phyloP scores from a whole-genome alignment of 2,888 invertebrate species.

The Oxyteleia sp. region DNA sequence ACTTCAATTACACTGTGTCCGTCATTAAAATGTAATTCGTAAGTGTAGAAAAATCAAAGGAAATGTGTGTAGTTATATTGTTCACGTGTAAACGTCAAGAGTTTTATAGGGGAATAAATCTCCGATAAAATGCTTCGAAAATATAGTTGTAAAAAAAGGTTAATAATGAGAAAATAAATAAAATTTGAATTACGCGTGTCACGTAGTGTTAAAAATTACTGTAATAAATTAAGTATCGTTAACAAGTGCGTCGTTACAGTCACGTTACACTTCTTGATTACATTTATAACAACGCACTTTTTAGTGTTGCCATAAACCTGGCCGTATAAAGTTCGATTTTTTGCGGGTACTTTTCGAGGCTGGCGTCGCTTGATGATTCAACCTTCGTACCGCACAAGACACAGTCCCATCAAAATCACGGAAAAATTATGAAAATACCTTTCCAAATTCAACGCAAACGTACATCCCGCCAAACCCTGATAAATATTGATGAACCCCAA shows the following conservation, averaged over 20 bases:
- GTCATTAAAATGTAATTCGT: slow-evolving; percentile 33
- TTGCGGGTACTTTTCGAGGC: slow-evolving; percentile 24
- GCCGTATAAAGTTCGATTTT: slow-evolving; percentile 39
- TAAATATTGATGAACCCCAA: slow-evolving; percentile 22
- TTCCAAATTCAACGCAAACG: slow-evolving; percentile 15
- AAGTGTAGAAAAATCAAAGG: slow-evolving; percentile 35
- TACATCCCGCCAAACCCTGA: slow-evolving; percentile 6
- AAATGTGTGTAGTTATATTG: slow-evolving; percentile 42
- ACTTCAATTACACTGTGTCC: slow-evolving; percentile 30
- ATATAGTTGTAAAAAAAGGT: slow-evolving; percentile 56
- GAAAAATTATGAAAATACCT: slow-evolving; percentile 24
- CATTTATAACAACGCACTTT: slow-evolving; percentile 55
- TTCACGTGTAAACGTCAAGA: slow-evolving; percentile 50
- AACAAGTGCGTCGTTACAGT: slow-evolving; percentile 58
- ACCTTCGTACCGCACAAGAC: background rate
- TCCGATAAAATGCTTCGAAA: slow-evolving; percentile 42
- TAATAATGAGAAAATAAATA: slow-evolving; percentile 56
- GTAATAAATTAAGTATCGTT: slow-evolving; percentile 64
- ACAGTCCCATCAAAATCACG: slow-evolving; percentile 1
- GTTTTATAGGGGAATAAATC: slow-evolving; percentile 60
- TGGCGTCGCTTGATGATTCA: background rate
- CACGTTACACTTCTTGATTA: slow-evolving; percentile 53
- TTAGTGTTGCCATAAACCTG: slow-evolving; percentile 51
- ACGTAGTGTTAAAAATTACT: slow-evolving; percentile 47
- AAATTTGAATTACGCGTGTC: slow-evolving; percentile 41